phyloP scores from a whole-genome alignment of 2,797 vertebrate species.

The Chaenodraco wilsoni region DNA sequence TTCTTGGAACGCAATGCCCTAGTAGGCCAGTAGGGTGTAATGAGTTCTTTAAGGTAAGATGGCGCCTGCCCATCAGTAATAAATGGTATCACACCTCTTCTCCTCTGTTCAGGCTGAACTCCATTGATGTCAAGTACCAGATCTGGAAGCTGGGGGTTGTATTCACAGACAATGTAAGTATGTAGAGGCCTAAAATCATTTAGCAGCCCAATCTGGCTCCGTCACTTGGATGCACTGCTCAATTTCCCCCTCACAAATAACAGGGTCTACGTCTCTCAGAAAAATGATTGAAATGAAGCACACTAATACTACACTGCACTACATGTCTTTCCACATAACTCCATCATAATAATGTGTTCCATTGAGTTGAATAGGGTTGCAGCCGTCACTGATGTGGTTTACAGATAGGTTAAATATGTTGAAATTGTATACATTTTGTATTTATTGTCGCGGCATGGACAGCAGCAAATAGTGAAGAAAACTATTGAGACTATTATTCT shows the following conservation, averaged over 20 bases:
- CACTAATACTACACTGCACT: not conserved
- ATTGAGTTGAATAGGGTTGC: not conserved
- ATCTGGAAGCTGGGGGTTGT: constrained; percentile 99
- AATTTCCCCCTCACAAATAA: not conserved
- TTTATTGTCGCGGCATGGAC: not conserved
- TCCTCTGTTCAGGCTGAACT: constrained; percentile 86
- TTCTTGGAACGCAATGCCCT: no score
- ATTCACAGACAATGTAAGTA: constrained; percentile 95
- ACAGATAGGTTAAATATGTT: not conserved
- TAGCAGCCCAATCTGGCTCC: not conserved
- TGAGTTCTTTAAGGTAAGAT: no score
- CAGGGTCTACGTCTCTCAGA: not conserved
- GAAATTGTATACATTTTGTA: not conserved
- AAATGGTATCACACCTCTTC: not conserved
- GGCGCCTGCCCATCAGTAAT: no score
- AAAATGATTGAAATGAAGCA: not conserved
- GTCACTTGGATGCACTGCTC: not conserved
- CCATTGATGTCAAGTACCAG: constrained; percentile 96
- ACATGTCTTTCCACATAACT: not conserved
- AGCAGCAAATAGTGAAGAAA: not conserved
- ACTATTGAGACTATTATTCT: not conserved
- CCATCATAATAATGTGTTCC: not conserved
- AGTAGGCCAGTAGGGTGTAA: no score
- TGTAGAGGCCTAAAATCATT: not conserved
- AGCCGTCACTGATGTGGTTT: not conserved